Evolutionary conservation across 2,113 vertebrate species (phyloP).

Genomic region (Xiphophorus maculatus): DNA sequence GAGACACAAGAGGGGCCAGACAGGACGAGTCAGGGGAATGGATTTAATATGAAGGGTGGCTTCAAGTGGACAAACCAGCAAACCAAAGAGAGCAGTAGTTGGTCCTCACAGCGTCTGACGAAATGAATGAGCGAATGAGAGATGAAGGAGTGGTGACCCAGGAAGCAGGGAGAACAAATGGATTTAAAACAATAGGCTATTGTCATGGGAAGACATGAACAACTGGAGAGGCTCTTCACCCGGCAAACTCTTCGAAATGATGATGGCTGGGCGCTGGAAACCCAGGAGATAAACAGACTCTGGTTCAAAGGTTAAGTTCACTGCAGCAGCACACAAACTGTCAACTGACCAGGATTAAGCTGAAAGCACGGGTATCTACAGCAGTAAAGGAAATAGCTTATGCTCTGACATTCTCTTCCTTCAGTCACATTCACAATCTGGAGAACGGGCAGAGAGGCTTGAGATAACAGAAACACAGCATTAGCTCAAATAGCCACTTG

Average conservation of each 20-base stretch:
- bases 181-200: conserved; percentile 40
- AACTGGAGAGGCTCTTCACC: not conserved
- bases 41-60: conserved; percentile 13
- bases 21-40: conserved; percentile 12
- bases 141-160: conserved; percentile 31
- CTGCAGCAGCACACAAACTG: not conserved
- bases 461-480: too few species aligned
- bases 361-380: too few species aligned
- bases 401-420: too few species aligned
- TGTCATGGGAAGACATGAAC: conserved; percentile 20
- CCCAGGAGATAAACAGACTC: not conserved
- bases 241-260: not conserved
- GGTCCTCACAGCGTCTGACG: not conserved
- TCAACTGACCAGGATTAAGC: too few species aligned
- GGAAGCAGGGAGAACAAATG: conserved; percentile 6
- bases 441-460: too few species aligned
- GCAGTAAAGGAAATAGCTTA: too few species aligned
- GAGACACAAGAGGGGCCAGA: conserved; percentile 24
- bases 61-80: not conserved
- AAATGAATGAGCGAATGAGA: not conserved
- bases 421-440: too few species aligned
- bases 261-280: not conserved
- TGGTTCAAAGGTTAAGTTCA: too few species aligned
- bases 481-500: too few species aligned
- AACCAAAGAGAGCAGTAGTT: not conserved